Conservation (phyloP, 2,888 invertebrate species). For the Druceiella hillmani region DNA sequence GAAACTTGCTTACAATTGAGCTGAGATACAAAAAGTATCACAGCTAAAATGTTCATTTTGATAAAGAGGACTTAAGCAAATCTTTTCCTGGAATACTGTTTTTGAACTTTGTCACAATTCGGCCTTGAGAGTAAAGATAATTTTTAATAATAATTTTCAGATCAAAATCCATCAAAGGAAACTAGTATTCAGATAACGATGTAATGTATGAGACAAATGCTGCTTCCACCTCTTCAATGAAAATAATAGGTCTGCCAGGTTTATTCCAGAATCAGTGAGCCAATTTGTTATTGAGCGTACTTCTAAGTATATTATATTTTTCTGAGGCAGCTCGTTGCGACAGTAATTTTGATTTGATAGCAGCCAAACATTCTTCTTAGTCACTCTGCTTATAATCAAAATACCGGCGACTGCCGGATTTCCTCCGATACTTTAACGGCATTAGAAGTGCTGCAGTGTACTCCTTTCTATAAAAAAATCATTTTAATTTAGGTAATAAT, state of each 20-base stretch:
- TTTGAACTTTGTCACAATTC: slow-evolving; percentile 19
- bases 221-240: slow-evolving; percentile 23
- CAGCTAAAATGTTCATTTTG: slow-evolving; percentile 23
- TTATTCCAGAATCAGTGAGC: no score
- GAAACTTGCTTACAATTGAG: slow-evolving; percentile 18
- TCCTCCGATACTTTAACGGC: no score
- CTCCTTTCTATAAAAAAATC: no score
- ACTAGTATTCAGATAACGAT: slow-evolving; percentile 23
- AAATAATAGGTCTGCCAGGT: slow-evolving; percentile 20
- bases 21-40: slow-evolving; percentile 20
- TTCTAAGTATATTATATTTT: no score
- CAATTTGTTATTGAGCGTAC: no score
- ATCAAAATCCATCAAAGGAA: slow-evolving; percentile 22
- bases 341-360: no score
- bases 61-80: slow-evolving; percentile 22
- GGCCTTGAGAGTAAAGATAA: slow-evolving; percentile 19
- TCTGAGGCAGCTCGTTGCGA: no score
- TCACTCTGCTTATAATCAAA: no score
- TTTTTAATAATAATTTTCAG: slow-evolving; percentile 18
- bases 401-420: no score
- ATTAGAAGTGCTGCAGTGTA: no score
- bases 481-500: no score
- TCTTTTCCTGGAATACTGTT: slow-evolving; percentile 26
- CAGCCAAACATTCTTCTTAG: no score
- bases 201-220: slow-evolving; percentile 20